Evolutionary conservation across 1,140 invertebrate genomes (phyloP).

Genomic region (Conus ventricosus): DNA sequence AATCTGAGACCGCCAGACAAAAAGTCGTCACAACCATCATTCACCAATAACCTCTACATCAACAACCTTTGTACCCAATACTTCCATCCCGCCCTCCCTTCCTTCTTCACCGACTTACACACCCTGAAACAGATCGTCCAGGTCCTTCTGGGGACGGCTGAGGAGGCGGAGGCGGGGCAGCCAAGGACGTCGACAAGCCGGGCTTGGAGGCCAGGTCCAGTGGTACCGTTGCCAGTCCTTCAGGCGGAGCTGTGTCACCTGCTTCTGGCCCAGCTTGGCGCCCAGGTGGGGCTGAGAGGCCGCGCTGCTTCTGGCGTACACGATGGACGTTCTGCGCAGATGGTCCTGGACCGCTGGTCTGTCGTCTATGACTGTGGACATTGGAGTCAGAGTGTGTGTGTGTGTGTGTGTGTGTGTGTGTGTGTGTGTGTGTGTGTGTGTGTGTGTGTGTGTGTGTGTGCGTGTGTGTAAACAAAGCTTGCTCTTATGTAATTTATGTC

Average conservation of each 20-base stretch:
- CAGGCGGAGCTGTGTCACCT: slow-evolving; percentile 19
- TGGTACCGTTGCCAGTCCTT: slow-evolving; percentile 26
- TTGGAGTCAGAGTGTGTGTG: neutral
- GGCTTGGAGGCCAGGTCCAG: neutral
- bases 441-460: no score
- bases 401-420: no score
- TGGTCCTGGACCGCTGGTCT: slow-evolving; percentile 2
- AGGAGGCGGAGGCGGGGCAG: neutral
- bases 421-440: no score
- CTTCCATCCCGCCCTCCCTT: no score
- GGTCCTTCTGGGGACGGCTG: neutral
- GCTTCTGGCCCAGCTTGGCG: neutral
- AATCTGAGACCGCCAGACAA: no score
- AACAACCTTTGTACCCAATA: no score
- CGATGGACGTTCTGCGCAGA: slow-evolving; percentile 19
- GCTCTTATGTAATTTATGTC: no score
- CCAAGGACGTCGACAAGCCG: neutral
- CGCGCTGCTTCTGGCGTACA: slow-evolving; percentile 13
- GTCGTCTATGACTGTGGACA: neutral
- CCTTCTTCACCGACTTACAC: neutral
- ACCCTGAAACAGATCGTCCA: neutral
- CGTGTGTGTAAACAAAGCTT: no score
- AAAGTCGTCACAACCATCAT: no score
- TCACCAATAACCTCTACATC: no score
- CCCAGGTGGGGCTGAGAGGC: neutral